A percentile compares a stretch with the other conserved stretches of the same genome.
Evolutionary conservation across 2,113 vertebrate species (phyloP).

Genomic region (Callopanchax toddi): DNA sequence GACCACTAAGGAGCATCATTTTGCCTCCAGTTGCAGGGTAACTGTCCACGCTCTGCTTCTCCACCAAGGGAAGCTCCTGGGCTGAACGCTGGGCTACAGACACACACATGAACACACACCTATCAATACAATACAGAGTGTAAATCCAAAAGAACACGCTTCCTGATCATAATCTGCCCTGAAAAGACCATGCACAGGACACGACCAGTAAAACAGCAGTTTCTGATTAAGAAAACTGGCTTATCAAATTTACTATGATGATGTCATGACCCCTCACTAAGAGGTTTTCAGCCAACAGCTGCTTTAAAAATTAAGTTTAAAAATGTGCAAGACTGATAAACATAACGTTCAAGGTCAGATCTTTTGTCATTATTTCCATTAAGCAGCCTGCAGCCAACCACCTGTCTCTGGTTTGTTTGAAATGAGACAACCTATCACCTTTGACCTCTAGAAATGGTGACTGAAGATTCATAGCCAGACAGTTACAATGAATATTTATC

Average conservation of each 20-base stretch:
- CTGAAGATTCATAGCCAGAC: conserved; percentile 43
- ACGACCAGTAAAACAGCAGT: conserved; percentile 50
- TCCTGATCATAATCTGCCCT: conserved; percentile 50
- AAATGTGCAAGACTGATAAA: conserved; percentile 27
- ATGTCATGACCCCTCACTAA: conserved; percentile 53
- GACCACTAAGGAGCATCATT: conserved; percentile 91
- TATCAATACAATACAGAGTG: conserved; percentile 6
- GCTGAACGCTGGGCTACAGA: conserved; percentile 92
- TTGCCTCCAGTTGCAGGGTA: conserved; percentile 90
- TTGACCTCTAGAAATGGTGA: conserved; percentile 17
- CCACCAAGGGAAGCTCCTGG: conserved; percentile 96
- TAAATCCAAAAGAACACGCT: conserved; percentile 14
- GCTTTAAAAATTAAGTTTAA: conserved; percentile 43
- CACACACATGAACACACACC: conserved; percentile 5
- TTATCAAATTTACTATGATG: conserved; percentile 65
- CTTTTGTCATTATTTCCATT: conserved; percentile 29
- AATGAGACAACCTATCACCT: conserved; percentile 15
- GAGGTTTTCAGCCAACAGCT: conserved; percentile 53
- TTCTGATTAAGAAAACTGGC: conserved; percentile 45
- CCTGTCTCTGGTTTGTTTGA: conserved; percentile 48
- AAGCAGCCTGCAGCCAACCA: conserved; percentile 29
- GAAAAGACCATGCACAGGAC: conserved; percentile 24
- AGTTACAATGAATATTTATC: conserved; percentile 1
- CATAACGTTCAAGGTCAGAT: conserved; percentile 35
- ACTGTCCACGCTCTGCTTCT: conserved; percentile 93